A percentile compares a stretch with the other conserved stretches of the same genome.
Conservation (phyloP, 2,797 vertebrate genomes). For the Rhodeus uyekii region DNA sequence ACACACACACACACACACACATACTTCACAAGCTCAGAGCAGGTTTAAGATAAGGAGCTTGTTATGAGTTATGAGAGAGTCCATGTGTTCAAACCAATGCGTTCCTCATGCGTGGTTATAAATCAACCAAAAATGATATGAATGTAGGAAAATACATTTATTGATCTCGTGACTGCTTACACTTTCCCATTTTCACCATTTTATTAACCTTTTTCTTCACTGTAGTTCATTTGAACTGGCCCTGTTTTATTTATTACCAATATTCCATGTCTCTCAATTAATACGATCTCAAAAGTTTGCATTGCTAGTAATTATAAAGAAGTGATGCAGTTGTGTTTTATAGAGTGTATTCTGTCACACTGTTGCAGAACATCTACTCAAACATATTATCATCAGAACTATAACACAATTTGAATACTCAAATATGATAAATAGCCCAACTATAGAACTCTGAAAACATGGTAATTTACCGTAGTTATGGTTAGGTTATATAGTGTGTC, state of each 20-base stretch:
- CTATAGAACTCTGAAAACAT: too few relatives aligned
- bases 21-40: conserved; percentile 31
- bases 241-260: not conserved
- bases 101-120: not conserved
- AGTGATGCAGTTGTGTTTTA: not conserved
- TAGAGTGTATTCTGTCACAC: not conserved
- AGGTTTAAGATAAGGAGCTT: conserved; percentile 48
- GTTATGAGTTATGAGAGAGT: conserved; percentile 15
- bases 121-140: too few relatives aligned
- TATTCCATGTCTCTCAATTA: not conserved
- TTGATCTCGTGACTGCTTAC: not conserved
- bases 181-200: not conserved
- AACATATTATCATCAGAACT: too few relatives aligned
- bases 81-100: too few relatives aligned
- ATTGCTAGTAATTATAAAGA: not conserved
- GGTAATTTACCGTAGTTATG: too few relatives aligned
- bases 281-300: not conserved
- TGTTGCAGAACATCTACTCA: not conserved
- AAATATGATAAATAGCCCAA: too few relatives aligned
- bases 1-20: conserved; percentile 8
- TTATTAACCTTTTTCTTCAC: not conserved
- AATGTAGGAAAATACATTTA: not conserved
- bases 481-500: too few relatives aligned
- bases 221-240: not conserved
- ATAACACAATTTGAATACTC: too few relatives aligned